Evolutionary conservation across 2,888 invertebrate species (phyloP).

Genomic region (Steinernema hermaphroditum): DNA sequence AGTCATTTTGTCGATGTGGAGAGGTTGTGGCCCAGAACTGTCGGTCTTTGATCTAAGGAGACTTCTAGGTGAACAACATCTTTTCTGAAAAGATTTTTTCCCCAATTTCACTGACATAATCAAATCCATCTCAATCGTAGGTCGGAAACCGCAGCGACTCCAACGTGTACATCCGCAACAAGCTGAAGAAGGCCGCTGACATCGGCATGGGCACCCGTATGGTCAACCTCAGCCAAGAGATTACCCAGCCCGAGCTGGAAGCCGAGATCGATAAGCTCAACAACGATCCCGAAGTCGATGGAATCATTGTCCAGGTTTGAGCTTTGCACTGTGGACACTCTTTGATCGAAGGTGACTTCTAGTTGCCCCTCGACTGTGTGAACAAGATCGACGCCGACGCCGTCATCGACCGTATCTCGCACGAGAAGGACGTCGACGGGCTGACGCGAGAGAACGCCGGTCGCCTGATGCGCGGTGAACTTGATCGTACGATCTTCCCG

Average conservation of each 20-base stretch:
- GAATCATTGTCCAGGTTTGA: slow-evolving; percentile 66
- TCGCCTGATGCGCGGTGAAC: slow-evolving; percentile 83
- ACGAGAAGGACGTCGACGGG: slow-evolving; percentile 69
- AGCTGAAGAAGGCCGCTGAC: slow-evolving; percentile 85
- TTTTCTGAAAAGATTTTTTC: too few species aligned
- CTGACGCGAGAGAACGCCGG: slow-evolving; percentile 82
- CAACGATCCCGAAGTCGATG: slow-evolving; percentile 75
- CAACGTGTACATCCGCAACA: slow-evolving; percentile 95
- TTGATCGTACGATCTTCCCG: slow-evolving; percentile 78
- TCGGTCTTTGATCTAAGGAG: too few species aligned
- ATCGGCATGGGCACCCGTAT: slow-evolving; percentile 85
- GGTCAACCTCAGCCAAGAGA: slow-evolving; percentile 78
- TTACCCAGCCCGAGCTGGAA: slow-evolving; percentile 74
- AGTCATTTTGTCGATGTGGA: too few species aligned
- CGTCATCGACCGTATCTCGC: slow-evolving; percentile 74
- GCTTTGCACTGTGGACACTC: neutral
- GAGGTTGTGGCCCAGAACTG: too few species aligned
- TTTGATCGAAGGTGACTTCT: slow-evolving; percentile 32
- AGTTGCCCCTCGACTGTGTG: slow-evolving; percentile 81
- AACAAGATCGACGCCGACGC: slow-evolving; percentile 85
- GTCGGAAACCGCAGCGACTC: slow-evolving; percentile 95
- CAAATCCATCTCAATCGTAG: too few species aligned
- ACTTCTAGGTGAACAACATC: too few species aligned
- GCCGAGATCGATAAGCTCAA: slow-evolving; percentile 77
- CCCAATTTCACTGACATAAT: too few species aligned